phyloP scores from a whole-genome alignment of 2,113 vertebrate genomes.

The Prunella fulvescens region DNA sequence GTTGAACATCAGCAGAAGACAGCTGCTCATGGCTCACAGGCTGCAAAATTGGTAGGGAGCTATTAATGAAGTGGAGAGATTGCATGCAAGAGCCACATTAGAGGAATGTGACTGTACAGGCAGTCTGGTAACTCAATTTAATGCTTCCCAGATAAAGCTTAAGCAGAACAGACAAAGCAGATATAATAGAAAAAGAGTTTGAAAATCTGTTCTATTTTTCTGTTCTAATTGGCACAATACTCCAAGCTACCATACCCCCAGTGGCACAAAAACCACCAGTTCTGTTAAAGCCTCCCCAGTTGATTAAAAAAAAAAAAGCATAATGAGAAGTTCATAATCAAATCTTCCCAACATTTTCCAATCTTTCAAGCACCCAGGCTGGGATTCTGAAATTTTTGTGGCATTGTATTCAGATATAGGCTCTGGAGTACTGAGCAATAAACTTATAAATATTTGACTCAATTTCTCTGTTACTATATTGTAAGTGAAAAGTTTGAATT shows the following conservation, averaged over 20 bases:
- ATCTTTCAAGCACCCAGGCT: not conserved
- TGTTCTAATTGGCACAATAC: accelerated
- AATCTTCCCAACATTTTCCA: not conserved
- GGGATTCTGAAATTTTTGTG: not conserved
- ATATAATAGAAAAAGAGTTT: too few relatives aligned
- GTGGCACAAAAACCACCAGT: not conserved
- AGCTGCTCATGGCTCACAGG: not conserved
- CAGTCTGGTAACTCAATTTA: not conserved
- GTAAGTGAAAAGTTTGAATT: not conserved
- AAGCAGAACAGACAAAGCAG: not conserved
- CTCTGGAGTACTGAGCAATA: not conserved
- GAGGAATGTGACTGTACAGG: not conserved
- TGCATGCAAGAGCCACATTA: not conserved
- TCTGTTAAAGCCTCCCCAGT: not conserved
- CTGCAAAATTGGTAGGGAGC: not conserved
- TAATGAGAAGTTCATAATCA: not conserved
- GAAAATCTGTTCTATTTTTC: too few relatives aligned
- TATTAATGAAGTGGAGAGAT: not conserved
- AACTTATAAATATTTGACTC: not conserved
- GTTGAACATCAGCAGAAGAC: not conserved
- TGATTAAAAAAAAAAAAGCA: not conserved
- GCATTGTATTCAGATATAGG: not conserved
- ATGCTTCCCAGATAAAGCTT: not conserved
- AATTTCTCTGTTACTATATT: not conserved
- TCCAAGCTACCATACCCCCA: not conserved